Evolutionary conservation across 2,113 vertebrate genomes (phyloP).

Genomic region (Rana temporaria): DNA sequence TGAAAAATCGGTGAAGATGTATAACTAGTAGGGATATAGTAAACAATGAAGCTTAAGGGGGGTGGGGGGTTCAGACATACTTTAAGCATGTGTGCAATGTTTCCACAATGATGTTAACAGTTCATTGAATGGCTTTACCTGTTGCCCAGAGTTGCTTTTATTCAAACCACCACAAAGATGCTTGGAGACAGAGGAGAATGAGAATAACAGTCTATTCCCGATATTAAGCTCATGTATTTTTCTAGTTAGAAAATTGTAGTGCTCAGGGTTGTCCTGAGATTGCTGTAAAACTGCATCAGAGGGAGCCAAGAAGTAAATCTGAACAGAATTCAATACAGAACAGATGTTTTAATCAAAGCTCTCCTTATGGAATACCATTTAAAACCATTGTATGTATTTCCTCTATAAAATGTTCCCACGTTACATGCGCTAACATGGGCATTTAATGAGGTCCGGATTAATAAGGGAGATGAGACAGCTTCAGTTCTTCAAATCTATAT

Average conservation of each 20-base stretch:
- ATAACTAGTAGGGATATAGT: no score
- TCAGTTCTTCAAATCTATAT: no score
- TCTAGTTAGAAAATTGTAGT: neutral
- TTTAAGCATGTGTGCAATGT: no score
- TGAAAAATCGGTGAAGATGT: no score
- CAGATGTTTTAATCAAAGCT: conserved; percentile 48
- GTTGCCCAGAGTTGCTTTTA: neutral
- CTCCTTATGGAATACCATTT: conserved; percentile 36
- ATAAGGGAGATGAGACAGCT: no score
- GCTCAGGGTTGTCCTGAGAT: neutral
- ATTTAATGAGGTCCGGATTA: neutral
- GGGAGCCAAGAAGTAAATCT: conserved; percentile 36
- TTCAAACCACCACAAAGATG: neutral
- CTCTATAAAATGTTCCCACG: conserved; percentile 4
- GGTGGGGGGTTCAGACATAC: no score
- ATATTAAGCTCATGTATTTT: neutral
- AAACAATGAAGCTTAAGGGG: no score
- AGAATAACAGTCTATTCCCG: neutral
- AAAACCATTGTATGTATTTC: conserved; percentile 36
- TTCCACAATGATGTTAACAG: no score
- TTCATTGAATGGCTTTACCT: neutral
- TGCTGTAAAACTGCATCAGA: conserved; percentile 23
- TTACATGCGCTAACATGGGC: neutral
- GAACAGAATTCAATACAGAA: conserved; percentile 31
- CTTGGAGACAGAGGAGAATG: neutral